phyloP scores from a whole-genome alignment of 2,888 invertebrate species.

The Euplagia quadripunctaria region DNA sequence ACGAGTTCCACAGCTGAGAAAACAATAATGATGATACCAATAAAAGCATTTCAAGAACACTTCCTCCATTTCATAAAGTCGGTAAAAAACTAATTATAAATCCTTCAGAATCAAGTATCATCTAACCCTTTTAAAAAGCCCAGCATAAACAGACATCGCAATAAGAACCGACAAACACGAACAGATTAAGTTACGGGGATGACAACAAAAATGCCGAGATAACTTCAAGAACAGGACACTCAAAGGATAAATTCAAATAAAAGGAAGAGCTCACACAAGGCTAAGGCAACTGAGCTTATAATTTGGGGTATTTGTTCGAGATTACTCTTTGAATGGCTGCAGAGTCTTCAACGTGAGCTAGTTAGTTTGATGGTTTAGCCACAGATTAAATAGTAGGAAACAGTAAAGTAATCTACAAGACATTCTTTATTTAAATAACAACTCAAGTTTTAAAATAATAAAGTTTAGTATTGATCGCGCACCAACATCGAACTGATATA shows the following conservation, averaged over 20 bases:
- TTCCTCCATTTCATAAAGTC: background rate
- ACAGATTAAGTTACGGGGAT: slow-evolving; percentile 46
- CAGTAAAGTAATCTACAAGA: background rate
- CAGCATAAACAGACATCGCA: slow-evolving; percentile 26
- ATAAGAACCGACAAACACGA: slow-evolving; percentile 41
- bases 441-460: background rate
- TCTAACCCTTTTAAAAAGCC: slow-evolving; percentile 40
- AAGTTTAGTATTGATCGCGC: background rate
- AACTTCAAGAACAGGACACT: slow-evolving; percentile 49
- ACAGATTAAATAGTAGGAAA: background rate
- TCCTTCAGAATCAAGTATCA: slow-evolving; percentile 6
- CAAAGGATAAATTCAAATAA: slow-evolving; percentile 38
- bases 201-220: slow-evolving; percentile 51
- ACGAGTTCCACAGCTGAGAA: too few relatives aligned
- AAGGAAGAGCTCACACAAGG: slow-evolving; percentile 23
- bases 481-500: too few relatives aligned
- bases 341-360: background rate
- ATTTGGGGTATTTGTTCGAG: slow-evolving; percentile 11
- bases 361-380: background rate
- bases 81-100: slow-evolving; percentile 3
- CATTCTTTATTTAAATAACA: background rate
- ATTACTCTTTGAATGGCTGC: slow-evolving; percentile 6
- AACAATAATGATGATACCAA: too few relatives aligned
- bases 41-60: too few relatives aligned
- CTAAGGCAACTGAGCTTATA: slow-evolving; percentile 6